Evolutionary conservation across 2,888 invertebrate genomes (phyloP), one percentile per base, ranked within the genome.

Genomic region (Tromatobia lineatoria): DNA sequence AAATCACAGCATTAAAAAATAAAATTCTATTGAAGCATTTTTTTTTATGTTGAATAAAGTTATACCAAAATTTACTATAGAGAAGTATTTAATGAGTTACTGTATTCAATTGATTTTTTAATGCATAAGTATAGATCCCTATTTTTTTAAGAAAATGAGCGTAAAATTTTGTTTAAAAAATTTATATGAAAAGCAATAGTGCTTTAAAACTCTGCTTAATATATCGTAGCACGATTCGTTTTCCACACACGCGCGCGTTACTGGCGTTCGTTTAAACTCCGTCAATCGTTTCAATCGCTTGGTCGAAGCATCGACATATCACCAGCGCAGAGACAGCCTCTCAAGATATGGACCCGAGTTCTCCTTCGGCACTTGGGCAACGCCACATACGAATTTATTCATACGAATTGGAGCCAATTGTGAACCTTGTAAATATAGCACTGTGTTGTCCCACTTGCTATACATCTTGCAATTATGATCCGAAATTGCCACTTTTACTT

Each of bases 241-340:
- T 47, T 61, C 59, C 50, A 61, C 74, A 78, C 77, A 74, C 82
- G 73, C 73, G 80, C 20, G 20, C 61, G 29, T 52, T 69, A 75
- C 69, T 80, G 71, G 71, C 80, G 76, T 71, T 83, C 83, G 59
- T 83, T 83, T 80, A 77, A 83, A 80, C 70, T 76, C 66, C 80
- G 71, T 74, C 67, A 78, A 82, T 82, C 78, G 78, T 79, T 82
- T 74, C 78, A 79, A 82, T 82, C 78, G 82, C 42, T 66, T 61
- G 29, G 71, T 34, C 67, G 77, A 70, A 20, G 38, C 64, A 42
- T 64, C 77, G 76, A 76, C 69, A 76, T 47, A 66, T n/a, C 38
- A 54, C 54, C 38, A n/a, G 7, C 11, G 11, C 25, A 18, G 13
- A 67, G 20, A 76, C 18, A 29, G 23, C 50, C 2, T 13, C 54